These are phyloP conservation scores for Corella eumyota DNA, from an alignment of 23 tunicate species.

Conservation along the genomic window DNA sequence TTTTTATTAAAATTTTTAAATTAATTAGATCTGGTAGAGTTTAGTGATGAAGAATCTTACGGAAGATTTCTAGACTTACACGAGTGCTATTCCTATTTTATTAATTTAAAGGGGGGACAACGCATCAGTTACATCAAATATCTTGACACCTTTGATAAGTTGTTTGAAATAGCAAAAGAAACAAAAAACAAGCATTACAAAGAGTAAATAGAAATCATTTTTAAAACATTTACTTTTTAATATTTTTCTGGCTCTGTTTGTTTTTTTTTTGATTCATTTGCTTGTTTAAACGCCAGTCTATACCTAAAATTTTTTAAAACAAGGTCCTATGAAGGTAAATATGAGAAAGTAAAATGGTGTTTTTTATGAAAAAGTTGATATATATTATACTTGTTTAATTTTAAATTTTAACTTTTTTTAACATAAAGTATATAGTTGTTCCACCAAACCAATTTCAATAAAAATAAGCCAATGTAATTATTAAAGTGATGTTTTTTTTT, in stretches of 20 bases:
- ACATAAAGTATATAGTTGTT: background rate
- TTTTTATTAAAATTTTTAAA: too few species aligned
- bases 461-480: background rate
- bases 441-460: background rate
- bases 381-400: too few species aligned
- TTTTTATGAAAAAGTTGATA: too few species aligned
- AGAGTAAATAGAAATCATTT: slow-evolving; percentile 22
- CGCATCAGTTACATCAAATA: slow-evolving; percentile 78
- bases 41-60: slow-evolving; percentile 95
- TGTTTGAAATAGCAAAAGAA: slow-evolving; percentile 69
- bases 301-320: too few species aligned
- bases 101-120: slow-evolving; percentile 81
- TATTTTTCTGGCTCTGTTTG: background rate
- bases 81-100: slow-evolving; percentile 50
- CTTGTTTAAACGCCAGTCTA: too few species aligned
- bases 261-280: too few species aligned
- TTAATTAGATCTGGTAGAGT: slow-evolving; percentile 63
- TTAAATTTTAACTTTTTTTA: too few species aligned
- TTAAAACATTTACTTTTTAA: background rate
- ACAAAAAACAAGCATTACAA: slow-evolving; percentile 75
- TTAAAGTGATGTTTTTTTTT: background rate
- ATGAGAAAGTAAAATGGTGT: too few species aligned
- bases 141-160: slow-evolving; percentile 71
- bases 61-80: slow-evolving; percentile 94
- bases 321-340: too few species aligned